Base-by-base conservation (phyloP, 2,797 vertebrate genomes). In the Alcedo quadribrachys region DNA sequence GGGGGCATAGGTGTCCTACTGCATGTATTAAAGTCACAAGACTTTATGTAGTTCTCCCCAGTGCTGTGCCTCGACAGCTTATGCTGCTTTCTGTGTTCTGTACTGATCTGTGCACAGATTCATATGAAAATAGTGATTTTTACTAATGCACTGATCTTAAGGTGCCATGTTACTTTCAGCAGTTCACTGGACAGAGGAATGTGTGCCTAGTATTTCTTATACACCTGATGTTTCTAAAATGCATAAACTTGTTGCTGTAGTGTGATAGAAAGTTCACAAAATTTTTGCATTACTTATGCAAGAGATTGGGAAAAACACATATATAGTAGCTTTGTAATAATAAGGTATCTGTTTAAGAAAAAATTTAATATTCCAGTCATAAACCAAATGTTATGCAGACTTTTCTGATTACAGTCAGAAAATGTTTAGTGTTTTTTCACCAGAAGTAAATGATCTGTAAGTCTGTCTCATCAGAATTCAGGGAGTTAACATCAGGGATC, bases 1-100 rank as follows among this genome's bases (percentile, higher is more conserved):
- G 97, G 89, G 96, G 97, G 97, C 96, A 73, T 2, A 91, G 76
- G 76, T 91, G 71, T 81, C 83, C 96, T 73, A 16, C 74, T n/a
- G 54, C 8, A 2, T 1, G 2, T 25, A 1, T 11, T 35, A 14
- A 85, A 57, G 13, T 35, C 32, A 2, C 12, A 25, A 20, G 50
- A 55, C 30, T 17, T 65, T 18, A 5, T 20, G 24, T 50, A 7
- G 20, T 71, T 78, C 40, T 58, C 9, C 2, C 13, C 15, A 43
- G 37, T 12, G 18, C 55, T 35, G 6, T 1, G 3, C 50, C 1
- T 7, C 0, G 3, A 54, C 46, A 16, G 27, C 8, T 46, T 19
- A 3, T 13, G 27, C 24, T 50, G n/a, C 27, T 83, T 7, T 24
- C 35, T 71, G 2, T 66, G 32, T 35, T n/a, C 2, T 4, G 27